phyloP scores from a whole-genome alignment of 2,888 invertebrate species.

The Gastrophysa polygoni region DNA sequence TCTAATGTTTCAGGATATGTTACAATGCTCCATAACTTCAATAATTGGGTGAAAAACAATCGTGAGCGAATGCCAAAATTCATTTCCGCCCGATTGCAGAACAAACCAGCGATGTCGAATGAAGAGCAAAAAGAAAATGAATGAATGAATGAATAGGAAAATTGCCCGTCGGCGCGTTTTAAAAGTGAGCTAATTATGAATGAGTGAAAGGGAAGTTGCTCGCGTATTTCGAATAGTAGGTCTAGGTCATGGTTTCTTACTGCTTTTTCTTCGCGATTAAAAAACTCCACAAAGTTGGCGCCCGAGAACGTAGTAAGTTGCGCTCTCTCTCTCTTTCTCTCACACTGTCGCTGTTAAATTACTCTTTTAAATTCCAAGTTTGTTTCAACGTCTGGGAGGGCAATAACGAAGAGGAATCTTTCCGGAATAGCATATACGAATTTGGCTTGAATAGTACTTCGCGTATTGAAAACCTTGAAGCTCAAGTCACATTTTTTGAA shows the following conservation, averaged over 20 bases:
- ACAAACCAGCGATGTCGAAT: neutral
- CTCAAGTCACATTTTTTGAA: too few relatives aligned
- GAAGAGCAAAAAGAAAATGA: neutral
- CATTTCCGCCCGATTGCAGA: neutral
- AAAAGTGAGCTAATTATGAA: neutral
- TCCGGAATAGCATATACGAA: neutral
- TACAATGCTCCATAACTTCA: too few relatives aligned
- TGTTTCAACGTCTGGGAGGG: neutral
- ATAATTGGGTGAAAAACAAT: too few relatives aligned
- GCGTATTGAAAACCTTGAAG: too few relatives aligned
- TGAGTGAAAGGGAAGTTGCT: neutral
- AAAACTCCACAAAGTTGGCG: neutral
- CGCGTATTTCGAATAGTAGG: neutral
- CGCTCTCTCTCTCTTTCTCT: too few relatives aligned
- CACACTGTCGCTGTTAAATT: neutral
- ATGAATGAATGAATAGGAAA: neutral
- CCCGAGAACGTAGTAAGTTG: neutral
- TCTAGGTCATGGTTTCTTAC: constrained; percentile 1
- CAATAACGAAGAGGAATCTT: neutral
- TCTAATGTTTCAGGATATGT: too few relatives aligned
- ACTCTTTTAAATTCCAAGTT: neutral
- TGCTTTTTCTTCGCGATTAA: constrained; percentile 1
- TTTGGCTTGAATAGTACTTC: too few relatives aligned
- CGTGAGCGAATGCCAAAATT: too few relatives aligned
- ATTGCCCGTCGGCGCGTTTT: constrained; percentile 1